Base-by-base conservation (phyloP, 2,797 vertebrate genomes). In the Melanotaenia parkinsoni region DNA sequence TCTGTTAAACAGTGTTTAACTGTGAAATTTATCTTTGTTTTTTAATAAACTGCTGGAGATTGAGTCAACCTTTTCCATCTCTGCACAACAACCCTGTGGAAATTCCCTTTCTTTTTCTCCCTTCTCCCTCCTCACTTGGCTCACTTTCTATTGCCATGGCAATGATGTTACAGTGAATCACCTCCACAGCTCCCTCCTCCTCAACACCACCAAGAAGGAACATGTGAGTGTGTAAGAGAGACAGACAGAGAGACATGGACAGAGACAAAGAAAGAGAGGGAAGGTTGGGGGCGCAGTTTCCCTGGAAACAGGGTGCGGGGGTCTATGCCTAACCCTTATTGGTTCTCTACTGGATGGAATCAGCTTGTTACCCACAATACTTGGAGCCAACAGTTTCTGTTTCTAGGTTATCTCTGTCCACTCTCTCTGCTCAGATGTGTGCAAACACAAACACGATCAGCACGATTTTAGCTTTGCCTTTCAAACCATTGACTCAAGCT, bases 81-180 rank as follows among this genome's bases (percentile, higher is more conserved):
- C 59, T 72, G 65, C 58, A 72, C 47, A 81, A 72, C 47, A 81
- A 70, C 72, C 54, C 71, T 80, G 59, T 71, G 82, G 83, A 90
- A 82, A 87, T 69, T 79, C 85, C 77, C 12, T 3, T 68, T 81
- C 69, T 63, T 81, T 43, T 60, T 81, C 67, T 63, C 74, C 61
- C 58, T 54, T 60, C 61, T 80, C 79, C 63, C 79, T 75, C 81
- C 70, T 63, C 82, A 72, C 80, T 75, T 57, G 37, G 72, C 86
- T 88, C 84, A 9, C 80, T 90, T 82, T 88, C 79, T 79, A 94
- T 94, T 86, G 89, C 93, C 93, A 94, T 94, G 92, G 92, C 89
- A 87, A 94, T 94, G 89, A 91, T 91, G 85, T 88, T 93, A 87
- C 84, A 90, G 91, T 92, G 93, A 93, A 89, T 93, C 93, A 92